phyloP scores from a whole-genome alignment of 2,113 vertebrate genomes.

The Psilopsiagon aurifrons region DNA sequence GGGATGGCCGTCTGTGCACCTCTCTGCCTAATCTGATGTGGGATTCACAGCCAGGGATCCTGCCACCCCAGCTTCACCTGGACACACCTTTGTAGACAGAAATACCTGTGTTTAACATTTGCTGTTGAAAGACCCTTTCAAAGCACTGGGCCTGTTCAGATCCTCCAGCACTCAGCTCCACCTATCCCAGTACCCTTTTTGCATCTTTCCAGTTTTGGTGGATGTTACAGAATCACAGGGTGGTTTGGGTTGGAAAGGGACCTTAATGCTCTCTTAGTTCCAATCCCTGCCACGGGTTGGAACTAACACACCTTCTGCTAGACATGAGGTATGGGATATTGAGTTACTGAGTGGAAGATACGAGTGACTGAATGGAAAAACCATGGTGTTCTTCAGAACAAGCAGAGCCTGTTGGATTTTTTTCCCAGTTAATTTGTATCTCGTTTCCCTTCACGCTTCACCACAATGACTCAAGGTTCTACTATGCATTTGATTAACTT shows the following conservation, averaged over 20 bases:
- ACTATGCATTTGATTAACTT: not conserved
- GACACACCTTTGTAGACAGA: not conserved
- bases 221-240: not conserved
- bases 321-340: not conserved
- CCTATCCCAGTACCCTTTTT: not conserved
- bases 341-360: not conserved
- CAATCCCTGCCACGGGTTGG: not conserved
- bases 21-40: not conserved
- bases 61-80: not conserved
- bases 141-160: not conserved
- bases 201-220: not conserved
- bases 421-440: not conserved
- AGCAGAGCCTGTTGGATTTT: not conserved
- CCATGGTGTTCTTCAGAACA: not conserved
- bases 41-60: not conserved
- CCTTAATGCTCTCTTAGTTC: not conserved
- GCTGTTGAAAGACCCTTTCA: not conserved
- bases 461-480: not conserved
- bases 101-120: not conserved
- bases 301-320: not conserved
- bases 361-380: not conserved
- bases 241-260: not conserved
- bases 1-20: fast-evolving
- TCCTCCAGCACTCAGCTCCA: not conserved
- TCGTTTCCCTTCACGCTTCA: not conserved